Conservation (phyloP, 2,113 vertebrate genomes). For the Grallaria varia region DNA sequence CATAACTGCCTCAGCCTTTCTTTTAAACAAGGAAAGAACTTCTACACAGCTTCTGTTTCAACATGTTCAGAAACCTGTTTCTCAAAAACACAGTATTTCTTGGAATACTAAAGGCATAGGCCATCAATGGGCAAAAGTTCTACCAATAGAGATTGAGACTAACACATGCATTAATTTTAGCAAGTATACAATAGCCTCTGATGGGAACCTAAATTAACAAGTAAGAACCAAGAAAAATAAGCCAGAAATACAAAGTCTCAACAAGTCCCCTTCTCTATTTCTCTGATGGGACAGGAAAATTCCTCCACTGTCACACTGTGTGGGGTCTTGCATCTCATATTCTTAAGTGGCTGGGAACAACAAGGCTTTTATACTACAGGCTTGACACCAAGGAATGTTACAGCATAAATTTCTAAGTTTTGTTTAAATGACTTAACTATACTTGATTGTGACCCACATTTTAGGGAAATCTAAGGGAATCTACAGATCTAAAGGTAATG, state of each 20-base stretch:
- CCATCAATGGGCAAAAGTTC: not conserved
- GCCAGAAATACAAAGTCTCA: not conserved
- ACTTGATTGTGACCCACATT: not conserved
- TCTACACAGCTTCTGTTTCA: not conserved
- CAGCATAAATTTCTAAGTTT: not conserved
- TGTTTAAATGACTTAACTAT: not conserved
- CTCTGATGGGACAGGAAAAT: not conserved
- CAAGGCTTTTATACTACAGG: not conserved
- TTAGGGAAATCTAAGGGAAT: not conserved
- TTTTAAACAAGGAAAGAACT: not conserved
- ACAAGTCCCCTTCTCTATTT: not conserved
- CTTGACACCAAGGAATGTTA: not conserved
- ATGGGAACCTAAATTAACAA: not conserved
- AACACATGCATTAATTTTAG: not conserved
- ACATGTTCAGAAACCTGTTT: not conserved
- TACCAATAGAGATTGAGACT: not conserved
- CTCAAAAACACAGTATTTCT: not conserved
- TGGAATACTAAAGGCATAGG: not conserved
- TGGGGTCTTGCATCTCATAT: not conserved
- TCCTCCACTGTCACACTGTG: not conserved
- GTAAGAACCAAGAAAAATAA: not conserved
- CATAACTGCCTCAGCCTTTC: not conserved
- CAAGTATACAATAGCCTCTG: not conserved
- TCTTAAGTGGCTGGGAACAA: not conserved
- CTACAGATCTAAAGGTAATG: not conserved